Conservation (phyloP, 2,113 vertebrate species). For the Tupaia tana region DNA sequence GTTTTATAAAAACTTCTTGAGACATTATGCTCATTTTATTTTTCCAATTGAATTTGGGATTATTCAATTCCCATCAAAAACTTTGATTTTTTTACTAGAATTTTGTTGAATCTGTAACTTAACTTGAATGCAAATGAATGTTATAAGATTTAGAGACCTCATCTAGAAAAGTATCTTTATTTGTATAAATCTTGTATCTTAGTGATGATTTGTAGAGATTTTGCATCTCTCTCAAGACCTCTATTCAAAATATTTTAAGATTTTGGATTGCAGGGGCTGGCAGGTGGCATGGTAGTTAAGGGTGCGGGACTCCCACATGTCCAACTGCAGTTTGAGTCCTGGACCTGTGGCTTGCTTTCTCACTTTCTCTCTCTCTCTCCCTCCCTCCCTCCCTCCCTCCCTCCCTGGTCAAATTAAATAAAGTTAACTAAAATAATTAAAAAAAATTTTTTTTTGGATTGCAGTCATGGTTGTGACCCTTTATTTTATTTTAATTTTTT, state of each 20-base stretch:
- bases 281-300: neutral
- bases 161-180: neutral
- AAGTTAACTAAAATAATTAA: no score
- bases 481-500: no score
- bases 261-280: neutral
- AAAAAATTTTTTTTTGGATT: no score
- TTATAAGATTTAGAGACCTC: neutral
- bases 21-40: neutral
- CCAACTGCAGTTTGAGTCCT: no score
- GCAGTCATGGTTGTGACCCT: no score
- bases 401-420: no score
- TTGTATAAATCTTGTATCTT: neutral
- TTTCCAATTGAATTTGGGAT: neutral
- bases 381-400: no score
- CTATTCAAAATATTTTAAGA: neutral
- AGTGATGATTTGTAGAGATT: neutral
- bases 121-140: neutral
- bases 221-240: neutral
- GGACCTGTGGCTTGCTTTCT: no score
- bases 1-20: neutral
- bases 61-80: neutral
- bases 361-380: no score
- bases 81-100: conserved; percentile 3
- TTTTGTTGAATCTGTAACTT: conserved; percentile 5
- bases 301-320: no score